Evolutionary conservation across 2,888 invertebrate genomes (phyloP), one percentile per base, ranked within the genome.

Genomic region (Drosophila anomelani): DNA sequence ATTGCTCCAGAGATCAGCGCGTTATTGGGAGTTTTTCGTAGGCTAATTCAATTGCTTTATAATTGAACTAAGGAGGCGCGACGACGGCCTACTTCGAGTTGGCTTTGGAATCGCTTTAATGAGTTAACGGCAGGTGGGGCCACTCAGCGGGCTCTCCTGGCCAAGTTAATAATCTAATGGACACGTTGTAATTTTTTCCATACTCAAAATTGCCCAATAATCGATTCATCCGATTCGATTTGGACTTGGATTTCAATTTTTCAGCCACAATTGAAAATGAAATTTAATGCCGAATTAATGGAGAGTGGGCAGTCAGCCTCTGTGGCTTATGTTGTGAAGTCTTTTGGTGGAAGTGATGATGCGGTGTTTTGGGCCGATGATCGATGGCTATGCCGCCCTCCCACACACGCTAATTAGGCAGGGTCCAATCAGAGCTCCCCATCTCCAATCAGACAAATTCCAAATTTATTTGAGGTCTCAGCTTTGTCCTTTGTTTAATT

Each of bases 121-220:
- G 86, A 84, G 86, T 49, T 68, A 72, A 61, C 77, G 61, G 54
- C 32, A 56, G 32, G 53, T 46, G 34, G 34, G 29, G 7, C 29
- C 12, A 73, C 80, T 54, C 85, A 85, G 85, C 85, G 83, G 87
- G 85, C 78, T 86, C 78, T 57, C 68, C 68, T 62, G 76, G 76
- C 81, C 85, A 85, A 80, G 81, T 85, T 88, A 85, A 85, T 83
- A 88, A 88, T 88, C 85, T 84, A 83, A 85, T 85, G 86, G 84
- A 71, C 77, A 86, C 83, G 85, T 55, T 85, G 86, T 85, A 83
- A 79, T 81, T 83, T 83, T 79, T 74, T 53, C 62, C 56, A 44
- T 71, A 66, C 26, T 77, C 69, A 60, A 79, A 80, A 82, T 81
- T 83, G 80, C 80, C 77, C 78, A 71, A 78, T 82, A 84, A 81